Conservation (phyloP, 1,140 invertebrate genomes). For the Philotrypesis tridentata region DNA sequence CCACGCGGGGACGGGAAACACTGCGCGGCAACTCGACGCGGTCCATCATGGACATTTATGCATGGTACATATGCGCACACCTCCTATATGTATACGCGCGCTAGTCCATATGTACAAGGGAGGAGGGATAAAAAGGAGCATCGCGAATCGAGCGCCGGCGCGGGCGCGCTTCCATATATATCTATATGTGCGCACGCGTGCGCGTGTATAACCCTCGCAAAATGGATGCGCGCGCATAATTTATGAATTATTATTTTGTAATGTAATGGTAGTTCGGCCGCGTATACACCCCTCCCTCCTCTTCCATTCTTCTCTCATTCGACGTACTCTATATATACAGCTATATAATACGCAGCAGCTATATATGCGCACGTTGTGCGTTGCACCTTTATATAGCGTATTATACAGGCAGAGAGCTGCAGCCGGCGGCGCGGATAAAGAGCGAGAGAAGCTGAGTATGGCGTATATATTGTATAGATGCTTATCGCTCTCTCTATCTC, state of each 20-base stretch:
- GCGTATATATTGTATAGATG: constrained; percentile 30
- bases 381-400: background rate
- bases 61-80: background rate
- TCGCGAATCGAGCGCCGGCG: constrained; percentile 12
- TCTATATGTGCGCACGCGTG: too few relatives aligned
- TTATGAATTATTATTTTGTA: constrained; percentile 71
- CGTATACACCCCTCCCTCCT: too few relatives aligned
- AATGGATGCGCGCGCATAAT: constrained; percentile 66
- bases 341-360: too few relatives aligned
- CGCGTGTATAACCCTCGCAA: constrained; percentile 50
- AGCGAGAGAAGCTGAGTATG: constrained; percentile 32
- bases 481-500: too few relatives aligned
- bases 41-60: background rate
- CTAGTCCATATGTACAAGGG: background rate
- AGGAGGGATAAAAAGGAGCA: background rate
- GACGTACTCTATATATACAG: too few relatives aligned
- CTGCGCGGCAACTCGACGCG: background rate
- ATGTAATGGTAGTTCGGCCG: constrained; percentile 58
- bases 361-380: too few relatives aligned
- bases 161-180: too few relatives aligned
- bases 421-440: constrained; percentile 49
- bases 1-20: background rate
- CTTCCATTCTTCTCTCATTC: too few relatives aligned
- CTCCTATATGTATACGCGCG: too few relatives aligned
- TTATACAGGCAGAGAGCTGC: background rate